A percentile compares a stretch with the other conserved stretches of the same genome.
Conservation (phyloP, 2,888 invertebrate genomes). For the Sarcophaga subvicina region DNA sequence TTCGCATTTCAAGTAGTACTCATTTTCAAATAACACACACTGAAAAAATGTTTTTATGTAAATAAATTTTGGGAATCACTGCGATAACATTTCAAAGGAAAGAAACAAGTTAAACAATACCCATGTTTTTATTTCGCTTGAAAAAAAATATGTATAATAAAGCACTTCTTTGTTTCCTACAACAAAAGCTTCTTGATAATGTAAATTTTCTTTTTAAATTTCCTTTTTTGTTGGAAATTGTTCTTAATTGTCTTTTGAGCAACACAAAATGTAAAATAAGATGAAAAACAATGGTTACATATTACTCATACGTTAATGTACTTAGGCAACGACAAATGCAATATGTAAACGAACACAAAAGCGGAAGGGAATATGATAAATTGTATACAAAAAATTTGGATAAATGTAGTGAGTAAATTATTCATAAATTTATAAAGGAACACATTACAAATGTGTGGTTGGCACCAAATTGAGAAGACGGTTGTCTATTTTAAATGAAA, state of each 20-base stretch:
- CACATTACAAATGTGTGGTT: no score
- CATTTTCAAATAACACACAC: no score
- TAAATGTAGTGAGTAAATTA: no score
- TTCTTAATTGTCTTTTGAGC: conserved; percentile 68
- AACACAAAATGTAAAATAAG: conserved; percentile 41
- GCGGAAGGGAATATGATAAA: no score
- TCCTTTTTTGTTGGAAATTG: conserved; percentile 56
- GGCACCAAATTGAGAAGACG: no score
- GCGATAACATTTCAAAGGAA: background rate
- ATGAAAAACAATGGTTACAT: background rate
- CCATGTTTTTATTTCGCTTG: background rate
- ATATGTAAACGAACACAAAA: no score
- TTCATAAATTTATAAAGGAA: no score
- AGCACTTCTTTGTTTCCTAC: conserved; percentile 32
- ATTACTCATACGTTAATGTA: background rate
- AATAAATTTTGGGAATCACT: background rate
- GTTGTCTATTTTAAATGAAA: no score
- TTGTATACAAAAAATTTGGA: no score
- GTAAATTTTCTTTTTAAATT: conserved; percentile 63
- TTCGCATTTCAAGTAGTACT: no score
- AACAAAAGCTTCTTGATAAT: conserved; percentile 33
- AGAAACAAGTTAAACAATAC: background rate
- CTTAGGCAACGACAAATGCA: background rate
- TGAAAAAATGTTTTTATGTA: background rate
- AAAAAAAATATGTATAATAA: background rate